These are phyloP conservation scores for Aphis gossypii DNA, from an alignment of 1,140 invertebrate species.

Conservation along the genomic window DNA sequence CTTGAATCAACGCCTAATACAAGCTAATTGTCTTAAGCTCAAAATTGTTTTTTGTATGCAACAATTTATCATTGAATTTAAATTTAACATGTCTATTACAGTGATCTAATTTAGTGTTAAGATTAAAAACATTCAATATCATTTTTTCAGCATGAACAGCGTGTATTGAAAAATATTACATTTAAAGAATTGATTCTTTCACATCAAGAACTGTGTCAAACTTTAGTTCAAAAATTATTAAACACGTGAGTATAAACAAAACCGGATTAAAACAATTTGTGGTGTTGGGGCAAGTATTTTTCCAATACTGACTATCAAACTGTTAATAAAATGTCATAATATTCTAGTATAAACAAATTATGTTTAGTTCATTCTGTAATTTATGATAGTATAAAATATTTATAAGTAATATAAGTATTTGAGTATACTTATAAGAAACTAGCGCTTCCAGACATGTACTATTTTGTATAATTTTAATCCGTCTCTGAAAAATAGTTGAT, in stretches of 20 bases:
- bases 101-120: neutral
- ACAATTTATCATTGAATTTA: neutral
- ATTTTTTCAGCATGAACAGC: conserved; percentile 39
- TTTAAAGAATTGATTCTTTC: conserved; percentile 37
- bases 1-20: too few relatives aligned
- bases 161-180: conserved; percentile 36
- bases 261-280: neutral
- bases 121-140: neutral
- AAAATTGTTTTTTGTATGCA: neutral
- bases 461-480: too few relatives aligned
- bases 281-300: neutral
- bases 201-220: conserved; percentile 50
- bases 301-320: neutral
- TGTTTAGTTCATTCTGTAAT: too few relatives aligned
- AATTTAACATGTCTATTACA: neutral
- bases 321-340: neutral
- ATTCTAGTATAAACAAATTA: too few relatives aligned
- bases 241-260: conserved; percentile 6
- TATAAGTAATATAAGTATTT: neutral
- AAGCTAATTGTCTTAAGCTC: neutral
- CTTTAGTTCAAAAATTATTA: conserved; percentile 52
- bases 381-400: too few relatives aligned
- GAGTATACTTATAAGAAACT: neutral
- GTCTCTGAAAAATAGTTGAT: neutral
- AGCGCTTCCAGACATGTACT: too few relatives aligned